Conservation (phyloP, 1,140 invertebrate species). For the Macrobrachium rosenbergii region DNA sequence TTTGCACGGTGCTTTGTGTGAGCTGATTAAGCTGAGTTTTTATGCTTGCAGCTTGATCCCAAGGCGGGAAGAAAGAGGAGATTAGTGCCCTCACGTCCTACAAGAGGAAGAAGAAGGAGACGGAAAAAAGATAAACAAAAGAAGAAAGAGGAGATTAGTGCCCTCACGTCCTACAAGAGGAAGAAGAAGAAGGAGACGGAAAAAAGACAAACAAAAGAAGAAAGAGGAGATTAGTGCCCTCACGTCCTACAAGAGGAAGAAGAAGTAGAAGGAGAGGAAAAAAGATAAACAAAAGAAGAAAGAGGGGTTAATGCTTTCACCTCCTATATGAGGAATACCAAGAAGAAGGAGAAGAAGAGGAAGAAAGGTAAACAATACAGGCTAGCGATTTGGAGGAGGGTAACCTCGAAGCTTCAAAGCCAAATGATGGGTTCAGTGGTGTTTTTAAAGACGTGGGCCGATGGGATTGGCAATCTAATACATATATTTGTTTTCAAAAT, state of each 20-base stretch:
- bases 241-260: not conserved
- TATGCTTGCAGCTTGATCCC: not conserved
- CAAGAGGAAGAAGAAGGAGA: not conserved
- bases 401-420: too few relatives aligned
- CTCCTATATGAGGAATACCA: not conserved
- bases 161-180: not conserved
- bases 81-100: not conserved
- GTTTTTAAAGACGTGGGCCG: too few relatives aligned
- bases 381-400: too few relatives aligned
- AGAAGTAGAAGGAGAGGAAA: not conserved
- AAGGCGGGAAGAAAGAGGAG: not conserved
- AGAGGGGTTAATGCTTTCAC: not conserved
- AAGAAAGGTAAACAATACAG: not conserved
- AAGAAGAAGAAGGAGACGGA: not conserved
- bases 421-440: too few relatives aligned
- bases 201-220: constrained; percentile 1
- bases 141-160: not conserved
- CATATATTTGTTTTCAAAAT: too few relatives aligned
- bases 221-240: not conserved
- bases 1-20: too few relatives aligned
- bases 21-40: too few relatives aligned
- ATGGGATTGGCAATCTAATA: too few relatives aligned
- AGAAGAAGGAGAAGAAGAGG: too few relatives aligned
- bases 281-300: constrained; percentile 20
- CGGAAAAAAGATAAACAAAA: not conserved